Conservation (phyloP, 2,888 invertebrate genomes). For the Drosophila meridionalis region DNA sequence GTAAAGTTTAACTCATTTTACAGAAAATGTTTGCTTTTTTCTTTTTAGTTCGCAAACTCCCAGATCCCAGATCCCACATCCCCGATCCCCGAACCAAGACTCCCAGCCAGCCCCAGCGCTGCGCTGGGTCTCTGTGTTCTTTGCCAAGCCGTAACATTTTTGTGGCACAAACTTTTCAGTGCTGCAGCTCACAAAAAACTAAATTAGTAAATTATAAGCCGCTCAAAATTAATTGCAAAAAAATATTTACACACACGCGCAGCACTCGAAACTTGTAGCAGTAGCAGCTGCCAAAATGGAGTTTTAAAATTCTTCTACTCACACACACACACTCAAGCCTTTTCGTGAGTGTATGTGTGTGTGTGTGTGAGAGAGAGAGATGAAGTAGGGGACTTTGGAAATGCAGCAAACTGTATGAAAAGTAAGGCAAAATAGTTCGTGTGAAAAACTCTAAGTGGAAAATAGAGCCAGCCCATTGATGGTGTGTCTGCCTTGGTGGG, state of each 20-base stretch:
- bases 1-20: slow-evolving; percentile 49
- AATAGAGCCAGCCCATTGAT: slow-evolving; percentile 25
- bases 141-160: slow-evolving; percentile 67
- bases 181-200: slow-evolving; percentile 57
- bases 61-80: not conserved
- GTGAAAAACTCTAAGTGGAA: slow-evolving; percentile 27
- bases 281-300: slow-evolving; percentile 66
- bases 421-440: slow-evolving; percentile 53
- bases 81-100: not conserved
- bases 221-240: slow-evolving; percentile 82
- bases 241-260: slow-evolving; percentile 78
- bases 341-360: not conserved
- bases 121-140: slow-evolving; percentile 26
- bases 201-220: slow-evolving; percentile 81
- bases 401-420: slow-evolving; percentile 56
- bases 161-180: slow-evolving; percentile 60
- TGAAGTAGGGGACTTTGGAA: slow-evolving; percentile 26
- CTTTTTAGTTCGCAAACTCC: slow-evolving; percentile 1
- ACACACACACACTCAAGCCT: slow-evolving; percentile 40
- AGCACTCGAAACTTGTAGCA: slow-evolving; percentile 64
- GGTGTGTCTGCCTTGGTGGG: slow-evolving; percentile 13
- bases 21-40: slow-evolving; percentile 23
- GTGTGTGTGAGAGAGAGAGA: slow-evolving; percentile 1
- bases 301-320: slow-evolving; percentile 74
- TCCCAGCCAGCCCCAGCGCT: not conserved